Evolutionary conservation across 2,113 vertebrate species (phyloP), one percentile per base, ranked within the genome.

Genomic region (Malaclemys terrapin): DNA sequence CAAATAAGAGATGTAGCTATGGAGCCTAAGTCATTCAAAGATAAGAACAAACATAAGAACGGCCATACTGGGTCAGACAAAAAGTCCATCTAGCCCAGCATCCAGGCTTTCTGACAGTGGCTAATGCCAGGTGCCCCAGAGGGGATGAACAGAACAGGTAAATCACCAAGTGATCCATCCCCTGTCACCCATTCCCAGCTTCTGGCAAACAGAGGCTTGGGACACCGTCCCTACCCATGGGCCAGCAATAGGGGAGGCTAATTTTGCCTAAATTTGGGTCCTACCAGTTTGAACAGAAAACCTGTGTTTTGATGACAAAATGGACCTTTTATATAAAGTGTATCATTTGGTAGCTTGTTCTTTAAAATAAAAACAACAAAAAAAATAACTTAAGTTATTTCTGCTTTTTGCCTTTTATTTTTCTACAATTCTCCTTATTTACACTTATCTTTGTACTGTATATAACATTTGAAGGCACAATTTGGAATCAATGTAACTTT

Each of bases 401-500:
- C 72, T 87, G 65, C 27, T 88, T 96, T 94, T 94, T 86, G 24
- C 87, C 52, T 76, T 29, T 91, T 10, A 19, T 87, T 75, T 94
- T 91, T 22, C 27, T 19, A 87, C 52, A 50, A n/a, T 83, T 80
- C 42, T 50, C 62, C 93, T 72, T 59, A 38, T 85, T 94, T 72
- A 25, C 42, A 75, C 76, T 47, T 29, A 14, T 84, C 59, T 95
- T 93, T 84, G 35, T 95, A 76, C 83, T 72, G 85, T 95, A 88
- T 52, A 19, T 72, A 89, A 80, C 65, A 84, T 97, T 96, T 95
- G 45, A 94, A 97, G 54, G 17, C 19, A 49, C 88, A 91, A 96
- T 95, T 97, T 95, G 93, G 94, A 97, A 95, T 94, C 87, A 87
- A n/a, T 85, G 45, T 91, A 88, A 96, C 96, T 97, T 95, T 92